Evolutionary conservation across 2,797 vertebrate species (phyloP).

Genomic region (Antrozous pallidus): DNA sequence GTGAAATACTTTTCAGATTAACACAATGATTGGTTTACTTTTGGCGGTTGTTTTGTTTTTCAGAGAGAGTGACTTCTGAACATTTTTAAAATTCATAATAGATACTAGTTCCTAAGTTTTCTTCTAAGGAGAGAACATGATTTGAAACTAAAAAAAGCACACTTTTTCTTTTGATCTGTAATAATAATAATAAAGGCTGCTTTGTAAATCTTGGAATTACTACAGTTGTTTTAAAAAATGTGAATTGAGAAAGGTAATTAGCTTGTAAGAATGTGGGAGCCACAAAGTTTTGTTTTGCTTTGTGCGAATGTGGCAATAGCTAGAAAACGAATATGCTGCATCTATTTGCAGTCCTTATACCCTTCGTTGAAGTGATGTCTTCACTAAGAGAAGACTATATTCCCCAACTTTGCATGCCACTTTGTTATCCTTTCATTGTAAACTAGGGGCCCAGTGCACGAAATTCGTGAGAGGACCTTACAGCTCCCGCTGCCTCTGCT

Average conservation of each 20-base stretch:
- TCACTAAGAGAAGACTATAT: not conserved
- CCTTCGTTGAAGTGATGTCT: not conserved
- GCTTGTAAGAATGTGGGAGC: not conserved
- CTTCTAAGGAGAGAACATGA: not conserved
- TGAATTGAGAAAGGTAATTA: slow-evolving; percentile 39
- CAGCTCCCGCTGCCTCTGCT: too few species aligned
- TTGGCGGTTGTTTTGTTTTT: not conserved
- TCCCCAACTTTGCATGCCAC: not conserved
- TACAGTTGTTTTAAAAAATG: slow-evolving; percentile 37
- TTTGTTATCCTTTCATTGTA: not conserved
- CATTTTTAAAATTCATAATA: not conserved
- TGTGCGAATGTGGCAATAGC: not conserved
- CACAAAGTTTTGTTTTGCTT: not conserved
- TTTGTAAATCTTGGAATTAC: slow-evolving; percentile 33
- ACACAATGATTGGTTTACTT: not conserved
- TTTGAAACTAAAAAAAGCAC: not conserved
- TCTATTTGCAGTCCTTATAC: slow-evolving; percentile 12
- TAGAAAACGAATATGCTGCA: not conserved
- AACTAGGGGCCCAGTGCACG: not conserved
- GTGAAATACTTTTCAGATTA: not conserved
- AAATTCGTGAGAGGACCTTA: too few species aligned
- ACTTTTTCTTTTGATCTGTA: not conserved
- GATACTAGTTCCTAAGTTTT: not conserved
- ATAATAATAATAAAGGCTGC: not conserved
- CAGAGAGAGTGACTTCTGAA: not conserved